Base-by-base conservation (phyloP, 2,797 vertebrate species). In the Alauda arvensis region DNA sequence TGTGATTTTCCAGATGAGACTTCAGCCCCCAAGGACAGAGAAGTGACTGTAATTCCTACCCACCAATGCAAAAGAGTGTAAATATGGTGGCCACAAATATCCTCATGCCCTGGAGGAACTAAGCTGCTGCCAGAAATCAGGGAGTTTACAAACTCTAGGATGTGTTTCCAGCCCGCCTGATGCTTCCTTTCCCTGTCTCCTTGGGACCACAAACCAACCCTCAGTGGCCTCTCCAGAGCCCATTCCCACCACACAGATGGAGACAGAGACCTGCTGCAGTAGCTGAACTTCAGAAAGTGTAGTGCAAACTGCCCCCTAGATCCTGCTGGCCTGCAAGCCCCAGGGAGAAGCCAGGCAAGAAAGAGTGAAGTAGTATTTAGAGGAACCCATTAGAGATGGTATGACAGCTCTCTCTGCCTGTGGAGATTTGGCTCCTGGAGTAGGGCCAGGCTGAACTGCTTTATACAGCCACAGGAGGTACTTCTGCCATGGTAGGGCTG, bases 171-270 rank as follows among this genome's bases (percentile, higher is more conserved):
- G 53, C 8, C 39, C 10, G 18, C 5, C 5, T 60, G 4, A 1
- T 42, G 18, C 71, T 56, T 29, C 17, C 9, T 60, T 82, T 70
- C 6, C 24, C 14, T 29, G 12, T 4, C 4, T 80, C 17, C 40
- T 56, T 6, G 13, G 7, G 24, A 45, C 19, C 9, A 48, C 46
- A 34, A 34, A 34, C 18, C 24, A 65, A 8, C 1, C 3, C 25
- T 18, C 40, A 21, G 10, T 21, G 24, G 10, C n/a, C 8, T 59
- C 48, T 51, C 52, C 42, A 59, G 52, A 59, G 12, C 14, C 4
- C 1, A 3, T 24, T 82, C 5, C 52, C 14, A 48, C 11, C 0
- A 1, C 21, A 43, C 8, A 26, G 45, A 25, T 2, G 68, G 26
- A 87, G 42, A 11, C 20, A 60, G 26, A 21, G 46, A 45, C 13